Conservation (phyloP, 2,888 invertebrate genomes). For the Leptopilina syphax region DNA sequence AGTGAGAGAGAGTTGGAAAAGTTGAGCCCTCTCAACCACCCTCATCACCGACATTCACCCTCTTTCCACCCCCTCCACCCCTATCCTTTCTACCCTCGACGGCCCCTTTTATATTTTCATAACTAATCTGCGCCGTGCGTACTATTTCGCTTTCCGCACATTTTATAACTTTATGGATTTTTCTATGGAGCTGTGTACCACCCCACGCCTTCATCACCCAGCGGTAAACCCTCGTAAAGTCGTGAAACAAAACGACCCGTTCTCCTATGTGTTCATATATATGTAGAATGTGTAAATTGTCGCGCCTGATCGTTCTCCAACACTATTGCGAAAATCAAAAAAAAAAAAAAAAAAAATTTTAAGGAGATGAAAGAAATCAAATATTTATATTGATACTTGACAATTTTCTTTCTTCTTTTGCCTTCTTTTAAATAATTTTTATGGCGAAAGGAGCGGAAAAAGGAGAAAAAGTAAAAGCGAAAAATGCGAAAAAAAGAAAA, state of each 20-base stretch:
- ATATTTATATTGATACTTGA: not conserved
- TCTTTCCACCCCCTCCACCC: conserved; percentile 66
- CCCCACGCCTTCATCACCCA: conserved; percentile 54
- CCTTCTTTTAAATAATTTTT: too few species aligned
- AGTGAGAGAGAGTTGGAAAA: conserved; percentile 65
- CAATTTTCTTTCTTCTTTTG: not conserved
- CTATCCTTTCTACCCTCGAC: conserved; percentile 59
- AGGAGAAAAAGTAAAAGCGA: too few species aligned
- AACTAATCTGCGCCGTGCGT: conserved; percentile 76
- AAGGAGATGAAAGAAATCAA: not conserved
- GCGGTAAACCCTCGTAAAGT: conserved; percentile 63
- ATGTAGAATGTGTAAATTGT: conserved; percentile 31
- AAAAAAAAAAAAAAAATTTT: too few species aligned
- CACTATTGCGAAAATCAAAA: conserved; percentile 9
- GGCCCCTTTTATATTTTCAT: conserved; percentile 73
- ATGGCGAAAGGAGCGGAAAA: too few species aligned
- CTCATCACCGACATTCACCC: conserved; percentile 63
- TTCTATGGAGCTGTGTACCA: conserved; percentile 78
- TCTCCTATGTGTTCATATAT: conserved; percentile 31
- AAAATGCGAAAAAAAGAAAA: too few species aligned
- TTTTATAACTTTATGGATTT: conserved; percentile 85
- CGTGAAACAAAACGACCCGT: conserved; percentile 58
- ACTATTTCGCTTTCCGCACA: conserved; percentile 77
- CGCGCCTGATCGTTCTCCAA: conserved; percentile 22
- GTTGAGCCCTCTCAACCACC: conserved; percentile 71